A percentile compares a stretch with the other conserved stretches of the same genome.
These are phyloP conservation scores for Exaiptasia diaphana DNA, from an alignment of 64 coral and sea anemone genomes.

Conservation along the genomic window DNA sequence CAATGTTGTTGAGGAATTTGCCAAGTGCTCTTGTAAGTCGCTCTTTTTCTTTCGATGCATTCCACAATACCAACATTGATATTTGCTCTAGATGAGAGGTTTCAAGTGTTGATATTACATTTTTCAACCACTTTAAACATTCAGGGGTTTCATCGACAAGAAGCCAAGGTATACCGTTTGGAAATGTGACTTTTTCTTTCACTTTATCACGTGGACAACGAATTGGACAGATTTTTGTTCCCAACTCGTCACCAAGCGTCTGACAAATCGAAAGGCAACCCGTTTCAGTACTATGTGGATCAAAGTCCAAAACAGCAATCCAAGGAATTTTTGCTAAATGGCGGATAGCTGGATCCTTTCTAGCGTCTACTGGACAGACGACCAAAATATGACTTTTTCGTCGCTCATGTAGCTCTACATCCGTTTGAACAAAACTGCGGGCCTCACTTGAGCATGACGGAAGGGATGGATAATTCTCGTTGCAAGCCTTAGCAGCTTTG, in stretches of 20 bases:
- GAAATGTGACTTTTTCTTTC: neutral
- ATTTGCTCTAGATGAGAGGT: constrained; percentile 38
- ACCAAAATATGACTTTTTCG: constrained; percentile 36
- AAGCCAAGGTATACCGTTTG: constrained; percentile 69
- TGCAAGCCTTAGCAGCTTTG: neutral
- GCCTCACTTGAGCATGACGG: neutral
- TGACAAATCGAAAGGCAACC: constrained; percentile 49
- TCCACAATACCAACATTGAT: constrained; percentile 55
- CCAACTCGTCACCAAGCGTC: constrained; percentile 30
- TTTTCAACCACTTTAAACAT: constrained; percentile 39
- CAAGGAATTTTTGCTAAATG: constrained; percentile 56
- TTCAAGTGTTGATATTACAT: constrained; percentile 19
- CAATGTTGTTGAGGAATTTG: constrained; percentile 15
- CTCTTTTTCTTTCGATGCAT: neutral
- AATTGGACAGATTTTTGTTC: constrained; percentile 56
- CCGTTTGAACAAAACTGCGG: neutral
- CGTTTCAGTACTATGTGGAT: constrained; percentile 18
- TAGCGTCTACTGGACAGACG: constrained; percentile 37
- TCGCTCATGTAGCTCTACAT: constrained; percentile 26
- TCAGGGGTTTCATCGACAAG: constrained; percentile 39
- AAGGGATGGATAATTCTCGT: neutral
- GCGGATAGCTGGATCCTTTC: neutral
- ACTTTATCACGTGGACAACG: constrained; percentile 16
- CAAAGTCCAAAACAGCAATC: constrained; percentile 74
- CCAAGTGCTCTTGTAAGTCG: constrained; percentile 1